Percentiles rank a stretch among this genome's conserved stretches.
Conservation (phyloP, 2,797 vertebrate genomes). For the Takifugu ocellatus region DNA sequence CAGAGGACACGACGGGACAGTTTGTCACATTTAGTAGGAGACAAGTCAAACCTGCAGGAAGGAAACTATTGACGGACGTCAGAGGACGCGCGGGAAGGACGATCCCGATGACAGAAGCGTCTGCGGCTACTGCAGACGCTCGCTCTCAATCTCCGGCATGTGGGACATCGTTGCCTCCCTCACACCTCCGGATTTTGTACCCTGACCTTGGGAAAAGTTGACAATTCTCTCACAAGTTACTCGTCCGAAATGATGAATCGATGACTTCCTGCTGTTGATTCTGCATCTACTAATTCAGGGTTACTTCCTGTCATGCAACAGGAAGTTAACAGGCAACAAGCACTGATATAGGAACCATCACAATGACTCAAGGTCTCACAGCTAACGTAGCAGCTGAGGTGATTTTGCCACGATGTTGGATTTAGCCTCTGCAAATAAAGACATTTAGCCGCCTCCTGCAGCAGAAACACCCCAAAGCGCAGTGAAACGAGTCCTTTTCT, state of each 20-base stretch:
- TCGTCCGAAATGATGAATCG: no score
- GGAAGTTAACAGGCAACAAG: background rate
- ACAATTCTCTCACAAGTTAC: no score
- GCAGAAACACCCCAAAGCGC: no score
- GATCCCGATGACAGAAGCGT: constrained; percentile 17
- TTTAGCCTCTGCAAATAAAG: no score
- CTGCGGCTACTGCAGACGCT: constrained; percentile 3
- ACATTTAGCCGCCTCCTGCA: no score
- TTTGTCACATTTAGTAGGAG: constrained; percentile 43
- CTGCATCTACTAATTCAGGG: no score
- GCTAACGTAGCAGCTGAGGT: no score
- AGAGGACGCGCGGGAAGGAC: constrained; percentile 66
- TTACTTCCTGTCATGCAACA: background rate
- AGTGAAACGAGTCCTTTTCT: no score
- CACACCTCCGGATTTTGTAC: background rate
- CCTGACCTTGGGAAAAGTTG: background rate
- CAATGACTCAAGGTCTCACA: no score
- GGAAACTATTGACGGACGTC: constrained; percentile 57
- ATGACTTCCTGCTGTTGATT: no score
- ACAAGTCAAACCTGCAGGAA: constrained; percentile 56
- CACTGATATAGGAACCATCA: no score
- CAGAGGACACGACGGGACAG: constrained; percentile 48
- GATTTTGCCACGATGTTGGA: no score
- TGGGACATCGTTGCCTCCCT: background rate
- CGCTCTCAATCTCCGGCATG: background rate